Evolutionary conservation across 2,888 invertebrate species (phyloP).

Genomic region (Conus canariensis): DNA sequence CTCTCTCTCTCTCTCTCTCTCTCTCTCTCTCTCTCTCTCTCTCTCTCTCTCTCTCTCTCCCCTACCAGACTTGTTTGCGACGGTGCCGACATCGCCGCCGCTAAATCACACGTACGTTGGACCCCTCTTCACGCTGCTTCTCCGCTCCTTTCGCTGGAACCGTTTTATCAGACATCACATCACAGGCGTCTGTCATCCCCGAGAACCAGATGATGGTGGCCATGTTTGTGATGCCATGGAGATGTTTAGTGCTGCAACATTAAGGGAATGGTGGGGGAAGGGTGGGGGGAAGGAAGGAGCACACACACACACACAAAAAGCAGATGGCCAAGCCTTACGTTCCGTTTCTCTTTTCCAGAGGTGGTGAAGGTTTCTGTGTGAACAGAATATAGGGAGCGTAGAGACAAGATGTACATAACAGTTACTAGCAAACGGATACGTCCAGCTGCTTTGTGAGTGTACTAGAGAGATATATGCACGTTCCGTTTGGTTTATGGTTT

Average conservation of each 20-base stretch:
- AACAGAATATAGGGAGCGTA: too few species aligned
- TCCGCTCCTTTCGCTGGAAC: background rate
- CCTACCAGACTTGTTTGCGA: background rate
- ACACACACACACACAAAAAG: too few species aligned
- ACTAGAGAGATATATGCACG: too few species aligned
- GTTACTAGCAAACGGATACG: too few species aligned
- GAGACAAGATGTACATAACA: too few species aligned
- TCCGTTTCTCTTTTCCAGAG: background rate
- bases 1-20: background rate
- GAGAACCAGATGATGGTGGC: background rate
- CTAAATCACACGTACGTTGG: background rate
- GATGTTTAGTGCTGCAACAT: conserved; percentile 19
- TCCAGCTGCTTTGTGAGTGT: too few species aligned
- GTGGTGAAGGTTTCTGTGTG: too few species aligned
- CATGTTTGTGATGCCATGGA: conserved; percentile 19
- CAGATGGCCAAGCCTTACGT: background rate
- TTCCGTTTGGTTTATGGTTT: too few species aligned
- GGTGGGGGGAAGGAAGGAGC: background rate
- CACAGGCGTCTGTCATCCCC: background rate
- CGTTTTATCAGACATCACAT: background rate
- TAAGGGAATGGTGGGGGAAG: background rate
- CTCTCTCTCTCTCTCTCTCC: background rate
- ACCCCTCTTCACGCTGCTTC: background rate
- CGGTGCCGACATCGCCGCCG: background rate
- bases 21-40: background rate